Conservation (phyloP, 2,113 vertebrate genomes). For the Zootoca vivipara region DNA sequence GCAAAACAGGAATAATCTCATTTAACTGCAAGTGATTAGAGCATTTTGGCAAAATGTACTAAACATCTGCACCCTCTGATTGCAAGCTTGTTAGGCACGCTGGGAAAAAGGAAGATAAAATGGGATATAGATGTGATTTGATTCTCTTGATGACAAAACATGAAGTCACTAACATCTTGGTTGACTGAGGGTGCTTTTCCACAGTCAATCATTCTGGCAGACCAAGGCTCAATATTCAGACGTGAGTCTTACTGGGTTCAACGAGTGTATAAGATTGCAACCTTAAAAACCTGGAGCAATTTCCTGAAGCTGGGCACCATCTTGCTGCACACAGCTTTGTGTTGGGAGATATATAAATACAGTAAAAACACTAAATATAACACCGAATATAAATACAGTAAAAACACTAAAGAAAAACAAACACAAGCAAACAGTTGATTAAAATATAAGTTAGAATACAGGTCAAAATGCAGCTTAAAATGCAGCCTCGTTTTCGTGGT, state of each 20-base stretch:
- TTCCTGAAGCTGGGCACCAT: not conserved
- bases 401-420: too few species aligned
- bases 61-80: constrained; percentile 72
- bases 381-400: too few species aligned
- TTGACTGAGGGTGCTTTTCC: constrained; percentile 22
- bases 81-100: constrained; percentile 62
- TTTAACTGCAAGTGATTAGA: constrained; percentile 67
- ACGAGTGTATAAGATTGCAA: not conserved
- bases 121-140: constrained; percentile 48
- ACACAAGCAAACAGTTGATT: too few species aligned
- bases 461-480: too few species aligned
- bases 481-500: too few species aligned
- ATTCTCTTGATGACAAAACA: constrained; percentile 40
- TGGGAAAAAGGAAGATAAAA: constrained; percentile 42
- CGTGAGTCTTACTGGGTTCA: not conserved
- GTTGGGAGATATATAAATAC: too few species aligned
- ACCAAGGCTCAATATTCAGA: not conserved
- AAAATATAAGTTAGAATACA: too few species aligned
- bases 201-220: not conserved
- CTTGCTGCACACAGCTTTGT: not conserved
- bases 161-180: constrained; percentile 21
- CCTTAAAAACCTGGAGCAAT: not conserved
- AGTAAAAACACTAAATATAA: too few species aligned
- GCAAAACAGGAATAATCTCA: constrained; percentile 66
- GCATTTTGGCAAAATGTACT: constrained; percentile 58